Evolutionary conservation across 2,797 vertebrate genomes (phyloP).

Genomic region (Lemur catta): DNA sequence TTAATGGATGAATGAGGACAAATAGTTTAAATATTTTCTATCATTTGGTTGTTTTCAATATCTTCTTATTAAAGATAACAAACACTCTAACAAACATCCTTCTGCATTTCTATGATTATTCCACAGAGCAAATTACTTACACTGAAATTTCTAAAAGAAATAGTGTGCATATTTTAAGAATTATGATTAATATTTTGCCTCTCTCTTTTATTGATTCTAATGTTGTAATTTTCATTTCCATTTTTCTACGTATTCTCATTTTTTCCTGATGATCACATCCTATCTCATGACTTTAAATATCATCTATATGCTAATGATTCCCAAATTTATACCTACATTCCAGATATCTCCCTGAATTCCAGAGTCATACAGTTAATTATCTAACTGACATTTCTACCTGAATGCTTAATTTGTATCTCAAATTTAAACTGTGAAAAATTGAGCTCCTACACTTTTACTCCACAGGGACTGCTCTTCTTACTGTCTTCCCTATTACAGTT

Average conservation of each 20-base stretch:
- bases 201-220: neutral
- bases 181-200: neutral
- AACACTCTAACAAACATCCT: neutral
- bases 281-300: neutral
- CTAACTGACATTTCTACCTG: neutral
- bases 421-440: neutral
- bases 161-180: neutral
- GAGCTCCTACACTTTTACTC: neutral
- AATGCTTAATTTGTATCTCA: neutral
- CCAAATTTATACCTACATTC: neutral
- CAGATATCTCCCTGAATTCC: neutral
- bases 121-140: neutral
- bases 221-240: neutral
- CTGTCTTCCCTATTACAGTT: neutral
- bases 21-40: neutral
- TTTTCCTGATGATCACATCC: neutral
- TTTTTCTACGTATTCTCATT: neutral
- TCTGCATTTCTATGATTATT: neutral
- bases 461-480: neutral
- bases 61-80: neutral
- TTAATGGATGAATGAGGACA: neutral
- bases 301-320: conserved; percentile 14
- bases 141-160: neutral
- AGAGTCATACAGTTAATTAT: neutral
- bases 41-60: neutral